Evolutionary conservation across 2,797 vertebrate genomes (phyloP).

Genomic region (Coilia nasus): DNA sequence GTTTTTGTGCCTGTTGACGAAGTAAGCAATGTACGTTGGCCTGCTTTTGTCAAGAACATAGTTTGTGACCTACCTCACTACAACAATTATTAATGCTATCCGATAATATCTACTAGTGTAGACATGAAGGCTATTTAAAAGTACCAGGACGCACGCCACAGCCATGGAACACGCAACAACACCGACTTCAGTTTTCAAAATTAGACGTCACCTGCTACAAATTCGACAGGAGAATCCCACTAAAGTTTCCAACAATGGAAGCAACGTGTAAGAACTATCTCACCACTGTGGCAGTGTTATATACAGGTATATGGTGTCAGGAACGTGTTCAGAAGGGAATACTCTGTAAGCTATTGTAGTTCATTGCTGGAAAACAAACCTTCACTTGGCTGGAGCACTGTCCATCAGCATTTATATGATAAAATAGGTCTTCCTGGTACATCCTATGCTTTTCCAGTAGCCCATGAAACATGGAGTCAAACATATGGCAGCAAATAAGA

Average conservation of each 20-base stretch:
- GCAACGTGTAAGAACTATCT: not conserved
- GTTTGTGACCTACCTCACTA: not conserved
- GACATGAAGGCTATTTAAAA: not conserved
- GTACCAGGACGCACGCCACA: not conserved
- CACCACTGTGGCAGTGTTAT: not conserved
- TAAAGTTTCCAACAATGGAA: not conserved
- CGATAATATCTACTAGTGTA: not conserved
- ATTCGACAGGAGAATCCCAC: not conserved
- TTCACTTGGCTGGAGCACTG: not conserved
- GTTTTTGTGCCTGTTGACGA: not conserved
- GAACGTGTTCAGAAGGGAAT: not conserved
- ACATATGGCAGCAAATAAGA: conserved; percentile 58
- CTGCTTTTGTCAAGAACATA: not conserved
- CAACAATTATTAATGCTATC: not conserved
- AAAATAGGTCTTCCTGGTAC: conserved; percentile 28
- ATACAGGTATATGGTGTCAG: not conserved
- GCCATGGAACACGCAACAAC: not conserved
- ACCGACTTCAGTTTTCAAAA: not conserved
- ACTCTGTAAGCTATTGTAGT: not conserved
- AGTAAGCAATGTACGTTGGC: not conserved
- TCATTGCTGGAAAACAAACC: not conserved
- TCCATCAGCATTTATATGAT: not conserved
- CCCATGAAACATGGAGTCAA: conserved; percentile 32
- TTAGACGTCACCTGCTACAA: not conserved
- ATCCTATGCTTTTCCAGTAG: conserved; percentile 51